Evolutionary conservation across 1,140 invertebrate genomes (phyloP).

Genomic region (Carcinoscorpius rotundicauda): DNA sequence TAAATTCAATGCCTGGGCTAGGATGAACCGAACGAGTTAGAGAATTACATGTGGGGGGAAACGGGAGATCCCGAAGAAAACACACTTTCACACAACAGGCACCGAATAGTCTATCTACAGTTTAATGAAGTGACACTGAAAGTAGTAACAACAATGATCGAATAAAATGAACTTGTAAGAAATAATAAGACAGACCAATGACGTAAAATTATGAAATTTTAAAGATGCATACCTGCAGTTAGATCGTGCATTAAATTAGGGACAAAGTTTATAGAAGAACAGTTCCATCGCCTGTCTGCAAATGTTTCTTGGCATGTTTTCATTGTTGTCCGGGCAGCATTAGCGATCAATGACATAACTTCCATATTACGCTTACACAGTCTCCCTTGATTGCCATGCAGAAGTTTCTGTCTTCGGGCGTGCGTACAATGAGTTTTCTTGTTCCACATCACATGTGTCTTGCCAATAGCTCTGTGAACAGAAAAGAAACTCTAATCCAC

Average conservation of each 20-base stretch:
- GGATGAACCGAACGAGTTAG: too few relatives aligned
- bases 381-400: conserved; percentile 47
- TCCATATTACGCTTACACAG: conserved; percentile 51
- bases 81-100: too few relatives aligned
- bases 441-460: conserved; percentile 21
- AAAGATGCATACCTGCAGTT: conserved; percentile 48
- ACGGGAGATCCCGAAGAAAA: too few relatives aligned
- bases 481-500: too few relatives aligned
- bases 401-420: conserved; percentile 40
- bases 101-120: not conserved
- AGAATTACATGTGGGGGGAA: not conserved
- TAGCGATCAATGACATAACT: conserved; percentile 58
- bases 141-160: too few relatives aligned
- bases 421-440: conserved; percentile 24
- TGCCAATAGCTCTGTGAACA: conserved; percentile 12
- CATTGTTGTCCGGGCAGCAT: conserved; percentile 52
- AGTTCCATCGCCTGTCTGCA: conserved; percentile 66
- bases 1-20: too few relatives aligned
- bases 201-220: not conserved
- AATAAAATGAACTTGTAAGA: not conserved
- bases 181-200: not conserved
- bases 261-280: conserved; percentile 58
- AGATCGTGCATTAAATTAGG: conserved; percentile 60
- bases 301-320: conserved; percentile 58
- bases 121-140: too few relatives aligned